These are phyloP conservation scores for Lithophane socia DNA, from an alignment of 2,888 invertebrate species.

Conservation along the genomic window DNA sequence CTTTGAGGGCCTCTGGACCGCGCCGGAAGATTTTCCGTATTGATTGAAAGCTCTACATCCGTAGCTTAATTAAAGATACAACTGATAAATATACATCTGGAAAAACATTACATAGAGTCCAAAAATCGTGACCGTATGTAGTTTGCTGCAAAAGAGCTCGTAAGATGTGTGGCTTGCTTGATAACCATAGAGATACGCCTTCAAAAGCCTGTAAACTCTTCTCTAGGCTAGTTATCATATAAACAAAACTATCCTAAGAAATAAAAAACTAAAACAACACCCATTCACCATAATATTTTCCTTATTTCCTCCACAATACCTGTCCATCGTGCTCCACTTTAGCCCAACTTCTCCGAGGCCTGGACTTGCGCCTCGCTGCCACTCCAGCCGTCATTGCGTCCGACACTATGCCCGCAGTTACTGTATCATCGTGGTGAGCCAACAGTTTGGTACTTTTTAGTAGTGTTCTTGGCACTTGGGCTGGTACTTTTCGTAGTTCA, in stretches of 20 bases:
- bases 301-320: conserved; percentile 71
- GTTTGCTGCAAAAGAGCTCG: neutral
- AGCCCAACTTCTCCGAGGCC: conserved; percentile 83
- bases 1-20: neutral
- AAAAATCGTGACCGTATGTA: neutral
- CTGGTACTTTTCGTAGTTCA: neutral
- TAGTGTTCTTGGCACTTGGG: neutral
- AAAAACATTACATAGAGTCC: neutral
- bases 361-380: conserved; percentile 81
- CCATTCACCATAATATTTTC: conserved; percentile 31
- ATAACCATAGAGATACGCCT: neutral
- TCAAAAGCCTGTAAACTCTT: neutral
- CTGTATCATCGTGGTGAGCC: conserved; percentile 40
- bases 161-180: neutral
- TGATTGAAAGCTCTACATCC: too few species aligned
- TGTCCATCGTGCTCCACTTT: conserved; percentile 84
- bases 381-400: conserved; percentile 86
- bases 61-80: too few species aligned
- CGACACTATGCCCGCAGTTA: conserved; percentile 48
- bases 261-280: conserved; percentile 26
- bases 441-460: conserved; percentile 34
- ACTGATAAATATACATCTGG: too few species aligned
- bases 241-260: conserved; percentile 5
- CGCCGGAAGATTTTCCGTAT: too few species aligned
- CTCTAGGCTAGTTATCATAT: neutral